Evolutionary conservation across 2,113 vertebrate genomes (phyloP).

Genomic region (Dromas ardeola): DNA sequence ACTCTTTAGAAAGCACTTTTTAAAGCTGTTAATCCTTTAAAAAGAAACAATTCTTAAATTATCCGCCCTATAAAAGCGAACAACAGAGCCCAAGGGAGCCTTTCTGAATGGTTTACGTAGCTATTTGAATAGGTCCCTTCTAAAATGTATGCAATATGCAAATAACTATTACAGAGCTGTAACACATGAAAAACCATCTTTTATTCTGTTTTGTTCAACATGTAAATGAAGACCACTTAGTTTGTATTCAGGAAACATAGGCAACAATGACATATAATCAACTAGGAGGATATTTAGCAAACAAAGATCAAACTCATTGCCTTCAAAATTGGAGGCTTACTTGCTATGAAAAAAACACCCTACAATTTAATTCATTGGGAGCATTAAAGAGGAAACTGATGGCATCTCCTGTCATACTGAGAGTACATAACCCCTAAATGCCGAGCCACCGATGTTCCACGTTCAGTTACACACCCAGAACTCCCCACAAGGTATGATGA

Average conservation of each 20-base stretch:
- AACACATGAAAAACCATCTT: not conserved
- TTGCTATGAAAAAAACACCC: not conserved
- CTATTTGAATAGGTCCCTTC: not conserved
- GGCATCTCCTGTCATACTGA: not conserved
- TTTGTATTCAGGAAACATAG: not conserved
- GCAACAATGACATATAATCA: not conserved
- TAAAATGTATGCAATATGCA: not conserved
- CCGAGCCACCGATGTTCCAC: not conserved
- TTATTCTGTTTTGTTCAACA: not conserved
- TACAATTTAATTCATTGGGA: not conserved
- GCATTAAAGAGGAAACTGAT: not conserved
- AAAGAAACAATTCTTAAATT: constrained; percentile 37
- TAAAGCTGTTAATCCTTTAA: constrained; percentile 16
- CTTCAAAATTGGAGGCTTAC: not conserved
- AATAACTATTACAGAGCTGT: not conserved
- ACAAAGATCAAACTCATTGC: not conserved
- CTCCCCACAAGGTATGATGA: rapidly evolving
- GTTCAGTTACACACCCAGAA: not conserved
- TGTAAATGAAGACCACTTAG: not conserved
- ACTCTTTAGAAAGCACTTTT: constrained; percentile 1
- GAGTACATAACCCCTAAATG: not conserved
- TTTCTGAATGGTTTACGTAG: not conserved
- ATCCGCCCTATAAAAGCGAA: not conserved
- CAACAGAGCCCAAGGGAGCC: not conserved
- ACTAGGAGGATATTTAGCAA: not conserved